phyloP scores from a whole-genome alignment of 2,113 vertebrate genomes.

The Geococcyx californianus region DNA sequence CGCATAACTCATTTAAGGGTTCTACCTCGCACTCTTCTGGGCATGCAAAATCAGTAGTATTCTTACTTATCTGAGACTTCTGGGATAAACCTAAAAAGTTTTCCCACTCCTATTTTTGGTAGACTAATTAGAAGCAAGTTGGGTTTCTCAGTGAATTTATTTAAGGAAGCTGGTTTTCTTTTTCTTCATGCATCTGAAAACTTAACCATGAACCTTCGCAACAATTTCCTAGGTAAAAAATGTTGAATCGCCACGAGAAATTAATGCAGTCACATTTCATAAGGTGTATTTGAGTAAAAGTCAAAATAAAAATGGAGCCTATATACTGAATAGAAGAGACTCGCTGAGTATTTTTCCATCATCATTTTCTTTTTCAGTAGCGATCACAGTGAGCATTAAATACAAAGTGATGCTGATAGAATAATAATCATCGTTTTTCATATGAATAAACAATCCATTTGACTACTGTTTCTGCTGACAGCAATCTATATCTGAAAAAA shows the following conservation, averaged over 20 bases:
- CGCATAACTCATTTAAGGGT: not conserved
- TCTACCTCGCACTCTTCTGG: not conserved
- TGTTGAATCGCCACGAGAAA: not conserved
- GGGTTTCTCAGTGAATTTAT: not conserved
- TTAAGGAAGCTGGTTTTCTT: not conserved
- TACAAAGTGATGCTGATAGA: not conserved
- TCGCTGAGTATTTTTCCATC: not conserved
- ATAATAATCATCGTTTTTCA: not conserved
- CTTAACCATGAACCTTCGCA: fast-evolving
- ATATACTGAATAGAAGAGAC: not conserved
- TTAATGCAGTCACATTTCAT: not conserved
- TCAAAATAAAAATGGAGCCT: not conserved
- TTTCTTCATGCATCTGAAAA: not conserved
- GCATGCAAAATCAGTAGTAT: not conserved
- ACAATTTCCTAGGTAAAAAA: not conserved
- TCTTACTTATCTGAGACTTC: not conserved
- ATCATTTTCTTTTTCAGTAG: not conserved
- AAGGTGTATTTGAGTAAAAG: not conserved
- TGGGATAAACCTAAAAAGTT: not conserved
- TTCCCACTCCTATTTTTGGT: not conserved
- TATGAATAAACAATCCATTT: not conserved
- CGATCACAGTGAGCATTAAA: not conserved
- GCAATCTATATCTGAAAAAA: not conserved
- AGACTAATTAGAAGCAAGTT: not conserved
- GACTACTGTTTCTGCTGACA: not conserved